Conservation (phyloP, 1,140 invertebrate genomes). For the Drosophila kohkoa region DNA sequence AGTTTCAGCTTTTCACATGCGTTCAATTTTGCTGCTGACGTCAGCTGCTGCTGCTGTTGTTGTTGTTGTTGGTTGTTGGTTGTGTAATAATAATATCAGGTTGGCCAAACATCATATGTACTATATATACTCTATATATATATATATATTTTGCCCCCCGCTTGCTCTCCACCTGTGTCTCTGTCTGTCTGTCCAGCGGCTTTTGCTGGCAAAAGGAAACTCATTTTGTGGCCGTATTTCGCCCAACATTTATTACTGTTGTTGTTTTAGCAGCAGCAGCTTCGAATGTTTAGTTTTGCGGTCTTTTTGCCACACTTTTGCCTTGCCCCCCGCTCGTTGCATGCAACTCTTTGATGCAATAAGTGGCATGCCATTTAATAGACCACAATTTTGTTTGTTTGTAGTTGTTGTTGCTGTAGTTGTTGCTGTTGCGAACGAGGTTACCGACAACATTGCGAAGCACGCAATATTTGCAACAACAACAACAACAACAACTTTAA, state of each 20-base stretch:
- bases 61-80: constrained; percentile 9
- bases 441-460: constrained; percentile 21
- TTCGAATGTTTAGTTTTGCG: constrained; percentile 43
- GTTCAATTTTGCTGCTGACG: constrained; percentile 11
- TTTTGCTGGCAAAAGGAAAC: constrained; percentile 45
- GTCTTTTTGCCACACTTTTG: constrained; percentile 38
- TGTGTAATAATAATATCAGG: constrained; percentile 21
- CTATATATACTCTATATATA: too few species aligned
- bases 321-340: neutral
- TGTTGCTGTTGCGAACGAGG: constrained; percentile 45
- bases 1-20: constrained; percentile 28
- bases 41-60: neutral
- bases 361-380: constrained; percentile 69
- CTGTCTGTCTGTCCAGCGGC: neutral
- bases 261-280: constrained; percentile 26
- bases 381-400: constrained; percentile 62
- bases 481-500: constrained; percentile 10
- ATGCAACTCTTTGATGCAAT: constrained; percentile 51
- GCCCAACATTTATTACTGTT: constrained; percentile 39
- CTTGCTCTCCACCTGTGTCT: neutral
- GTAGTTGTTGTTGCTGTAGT: constrained; percentile 37
- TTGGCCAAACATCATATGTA: neutral
- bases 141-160: too few species aligned
- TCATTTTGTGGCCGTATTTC: constrained; percentile 58
- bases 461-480: constrained; percentile 20